A percentile compares a stretch with the other conserved stretches of the same genome.
Conservation (phyloP, 2,113 vertebrate genomes). For the Crotalus horridus region DNA sequence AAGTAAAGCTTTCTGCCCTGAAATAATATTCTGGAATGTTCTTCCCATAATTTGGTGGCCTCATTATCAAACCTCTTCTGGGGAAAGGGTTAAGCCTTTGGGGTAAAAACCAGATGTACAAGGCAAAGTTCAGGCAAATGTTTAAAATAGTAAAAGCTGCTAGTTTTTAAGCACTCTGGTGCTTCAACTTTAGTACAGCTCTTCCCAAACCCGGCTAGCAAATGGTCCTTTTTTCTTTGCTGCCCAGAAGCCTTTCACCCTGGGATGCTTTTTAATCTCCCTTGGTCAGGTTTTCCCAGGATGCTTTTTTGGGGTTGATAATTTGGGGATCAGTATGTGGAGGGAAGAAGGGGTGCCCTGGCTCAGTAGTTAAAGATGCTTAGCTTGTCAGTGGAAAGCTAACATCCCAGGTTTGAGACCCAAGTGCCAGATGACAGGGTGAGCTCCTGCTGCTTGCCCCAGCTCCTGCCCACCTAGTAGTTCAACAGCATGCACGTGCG, state of each 20-base stretch:
- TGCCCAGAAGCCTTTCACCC: background rate
- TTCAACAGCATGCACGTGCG: background rate
- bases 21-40: background rate
- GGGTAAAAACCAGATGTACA: background rate
- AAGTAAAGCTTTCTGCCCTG: background rate
- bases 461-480: too few species aligned
- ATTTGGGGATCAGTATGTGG: background rate
- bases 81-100: background rate
- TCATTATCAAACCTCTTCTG: background rate
- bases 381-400: background rate
- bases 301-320: background rate
- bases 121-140: background rate
- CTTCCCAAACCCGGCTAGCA: background rate
- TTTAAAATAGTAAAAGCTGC: background rate
- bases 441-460: background rate
- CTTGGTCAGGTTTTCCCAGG: background rate
- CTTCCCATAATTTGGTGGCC: background rate
- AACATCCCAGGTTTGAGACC: background rate
- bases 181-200: background rate
- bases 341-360: background rate
- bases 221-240: background rate
- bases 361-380: background rate
- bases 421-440: rapidly evolving
- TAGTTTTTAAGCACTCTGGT: background rate
- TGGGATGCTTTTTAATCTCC: background rate